phyloP scores from a whole-genome alignment of 2,888 invertebrate genomes.

The Nephrotoma flavescens region DNA sequence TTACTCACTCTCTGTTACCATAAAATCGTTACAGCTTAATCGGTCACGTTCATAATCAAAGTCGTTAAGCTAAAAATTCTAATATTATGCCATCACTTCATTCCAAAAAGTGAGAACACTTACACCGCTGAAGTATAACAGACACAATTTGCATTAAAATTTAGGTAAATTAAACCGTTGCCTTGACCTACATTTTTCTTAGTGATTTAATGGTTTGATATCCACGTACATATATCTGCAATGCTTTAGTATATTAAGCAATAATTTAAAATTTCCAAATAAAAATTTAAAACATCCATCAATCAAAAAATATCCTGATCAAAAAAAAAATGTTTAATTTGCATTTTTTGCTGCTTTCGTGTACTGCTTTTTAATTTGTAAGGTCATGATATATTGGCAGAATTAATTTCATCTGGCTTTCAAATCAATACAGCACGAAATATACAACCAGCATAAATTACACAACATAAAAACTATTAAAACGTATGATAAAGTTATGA shows the following conservation, averaged over 20 bases:
- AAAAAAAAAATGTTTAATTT: background rate
- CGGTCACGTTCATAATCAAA: too few relatives aligned
- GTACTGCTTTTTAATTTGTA: background rate
- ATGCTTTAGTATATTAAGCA: background rate
- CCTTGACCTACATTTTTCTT: too few relatives aligned
- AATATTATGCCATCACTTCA: too few relatives aligned
- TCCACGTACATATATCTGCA: too few relatives aligned
- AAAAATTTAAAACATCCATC: background rate
- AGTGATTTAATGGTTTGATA: too few relatives aligned
- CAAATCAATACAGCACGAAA: background rate
- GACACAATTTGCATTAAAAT: too few relatives aligned
- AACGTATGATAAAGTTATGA: background rate
- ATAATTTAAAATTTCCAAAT: background rate
- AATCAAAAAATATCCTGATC: background rate
- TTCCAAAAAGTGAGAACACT: too few relatives aligned
- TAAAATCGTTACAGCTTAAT: too few relatives aligned
- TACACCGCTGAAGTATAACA: too few relatives aligned
- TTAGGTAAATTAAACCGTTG: too few relatives aligned
- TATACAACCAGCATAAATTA: background rate
- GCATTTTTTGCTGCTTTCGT: background rate
- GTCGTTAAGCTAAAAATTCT: too few relatives aligned
- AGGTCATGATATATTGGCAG: background rate
- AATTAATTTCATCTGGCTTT: background rate
- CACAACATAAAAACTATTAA: background rate
- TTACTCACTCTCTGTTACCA: too few relatives aligned